Evolutionary conservation across 2,797 vertebrate species (phyloP), one percentile per base, ranked within the genome.

Genomic region (Amphiprion clarkii): DNA sequence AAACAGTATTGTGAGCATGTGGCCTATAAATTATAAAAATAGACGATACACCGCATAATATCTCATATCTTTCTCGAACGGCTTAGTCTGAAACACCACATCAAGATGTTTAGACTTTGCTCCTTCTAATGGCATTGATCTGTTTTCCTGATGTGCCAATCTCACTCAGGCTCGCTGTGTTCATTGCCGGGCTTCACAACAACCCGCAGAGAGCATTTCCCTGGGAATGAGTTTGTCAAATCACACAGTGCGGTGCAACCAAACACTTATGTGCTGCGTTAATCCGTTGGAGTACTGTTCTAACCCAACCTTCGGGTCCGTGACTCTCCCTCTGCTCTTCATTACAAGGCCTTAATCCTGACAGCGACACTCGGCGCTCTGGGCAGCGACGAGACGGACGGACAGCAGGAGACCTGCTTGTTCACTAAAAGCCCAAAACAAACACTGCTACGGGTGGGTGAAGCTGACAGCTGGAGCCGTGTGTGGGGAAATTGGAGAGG

Each of bases 331-430:
- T 73, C 71, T 17, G 81, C 89, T 90, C 87, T 88, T 92, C 89
- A 93, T 92, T 91, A 94, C 36, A 46, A 81, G 74, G 78, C 84
- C 84, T 83, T 91, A 91, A 93, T 93, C 89, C 89, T 81, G 87
- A 86, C 85, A 88, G 81, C 36, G 72, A 87, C 81, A 79, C 84
- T 85, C 76, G 61, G 75, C 58, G 39, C 69, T 62, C 71, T 59
- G 81, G 81, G 67, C 75, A 64, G 67, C 3, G 21, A 69, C 55
- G 69, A 86, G 83, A 81, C 2, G 33, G 72, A 67, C 3, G 5
- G 55, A 79, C 75, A 76, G 78, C 84, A 62, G 74, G 82, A 89
- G 83, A 82, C 79, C 71, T 85, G 87, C 81, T 77, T 83, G 70
- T 74, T 81, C 67, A 60, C 73, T 2, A 23, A 84, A 81, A 85